Conservation (phyloP, 2,888 invertebrate species). For the Drosophila borealis region DNA sequence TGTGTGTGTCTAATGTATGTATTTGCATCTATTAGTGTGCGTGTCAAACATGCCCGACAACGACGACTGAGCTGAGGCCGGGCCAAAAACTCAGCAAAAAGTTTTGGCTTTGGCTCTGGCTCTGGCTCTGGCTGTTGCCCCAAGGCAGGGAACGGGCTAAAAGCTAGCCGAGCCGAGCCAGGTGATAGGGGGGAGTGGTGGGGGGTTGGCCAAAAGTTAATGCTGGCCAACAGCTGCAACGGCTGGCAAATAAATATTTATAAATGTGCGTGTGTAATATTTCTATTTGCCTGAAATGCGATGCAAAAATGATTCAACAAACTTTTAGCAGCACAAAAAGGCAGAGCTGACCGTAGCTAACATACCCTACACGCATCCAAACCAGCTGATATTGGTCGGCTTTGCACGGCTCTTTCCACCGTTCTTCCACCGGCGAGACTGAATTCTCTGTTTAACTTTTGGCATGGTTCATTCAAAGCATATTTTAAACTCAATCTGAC, state of each 20-base stretch:
- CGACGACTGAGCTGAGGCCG: slow-evolving; percentile 26
- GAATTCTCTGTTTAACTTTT: too few species aligned
- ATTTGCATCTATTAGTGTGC: slow-evolving; percentile 70
- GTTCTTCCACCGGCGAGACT: too few species aligned
- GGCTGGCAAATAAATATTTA: slow-evolving; percentile 55
- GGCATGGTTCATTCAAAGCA: too few species aligned
- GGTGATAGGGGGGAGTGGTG: too few species aligned
- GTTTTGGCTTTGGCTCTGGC: slow-evolving; percentile 53
- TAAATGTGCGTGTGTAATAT: slow-evolving; percentile 49
- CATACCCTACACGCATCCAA: slow-evolving; percentile 17
- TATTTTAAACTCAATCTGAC: too few species aligned
- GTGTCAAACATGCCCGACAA: slow-evolving; percentile 46
- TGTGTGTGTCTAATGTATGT: slow-evolving; percentile 50
- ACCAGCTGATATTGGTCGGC: too few species aligned
- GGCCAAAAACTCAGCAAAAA: slow-evolving; percentile 67
- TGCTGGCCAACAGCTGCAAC: slow-evolving; percentile 47
- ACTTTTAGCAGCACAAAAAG: slow-evolving; percentile 7
- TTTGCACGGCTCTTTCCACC: too few species aligned
- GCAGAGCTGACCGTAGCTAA: slow-evolving; percentile 4
- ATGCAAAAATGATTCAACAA: slow-evolving; percentile 33
- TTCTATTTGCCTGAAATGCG: slow-evolving; percentile 44
- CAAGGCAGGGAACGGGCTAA: neutral
- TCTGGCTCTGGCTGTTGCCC: neutral
- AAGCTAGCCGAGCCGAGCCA: neutral
- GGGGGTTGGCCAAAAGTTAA: slow-evolving; percentile 51